Conservation (phyloP, 2,888 invertebrate species). For the Cosmia trapezina region DNA sequence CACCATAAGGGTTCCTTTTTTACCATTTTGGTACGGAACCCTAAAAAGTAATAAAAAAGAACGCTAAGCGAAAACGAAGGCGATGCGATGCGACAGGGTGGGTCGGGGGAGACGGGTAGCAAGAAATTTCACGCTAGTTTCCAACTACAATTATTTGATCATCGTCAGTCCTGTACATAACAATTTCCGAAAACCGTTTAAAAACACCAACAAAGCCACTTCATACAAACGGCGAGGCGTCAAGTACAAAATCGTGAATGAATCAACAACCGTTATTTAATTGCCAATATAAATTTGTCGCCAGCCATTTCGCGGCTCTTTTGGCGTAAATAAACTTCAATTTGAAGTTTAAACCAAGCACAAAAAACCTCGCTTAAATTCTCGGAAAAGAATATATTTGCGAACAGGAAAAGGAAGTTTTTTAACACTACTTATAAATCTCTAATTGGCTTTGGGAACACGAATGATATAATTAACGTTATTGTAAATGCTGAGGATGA, state of each 20-base stretch:
- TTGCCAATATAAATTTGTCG: conserved; percentile 63
- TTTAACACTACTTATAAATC: conserved; percentile 16
- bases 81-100: no score
- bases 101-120: no score
- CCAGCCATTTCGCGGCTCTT: conserved; percentile 40
- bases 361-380: conserved; percentile 49
- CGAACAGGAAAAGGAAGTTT: conserved; percentile 61
- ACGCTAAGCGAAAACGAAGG: no score
- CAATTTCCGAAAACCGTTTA: conserved; percentile 15
- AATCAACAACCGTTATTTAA: conserved; percentile 63
- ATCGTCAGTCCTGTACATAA: background rate
- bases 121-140: no score
- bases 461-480: conserved; percentile 36
- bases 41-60: no score
- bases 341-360: conserved; percentile 34
- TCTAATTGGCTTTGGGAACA: conserved; percentile 21
- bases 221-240: conserved; percentile 17
- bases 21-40: no score
- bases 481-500: conserved; percentile 22
- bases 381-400: conserved; percentile 55
- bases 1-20: no score
- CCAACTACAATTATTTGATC: conserved; percentile 1
- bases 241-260: conserved; percentile 52
- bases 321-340: conserved; percentile 57
- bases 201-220: conserved; percentile 37